Evolutionary conservation across 2,888 invertebrate genomes (phyloP).

Genomic region (Tipula lateralis): DNA sequence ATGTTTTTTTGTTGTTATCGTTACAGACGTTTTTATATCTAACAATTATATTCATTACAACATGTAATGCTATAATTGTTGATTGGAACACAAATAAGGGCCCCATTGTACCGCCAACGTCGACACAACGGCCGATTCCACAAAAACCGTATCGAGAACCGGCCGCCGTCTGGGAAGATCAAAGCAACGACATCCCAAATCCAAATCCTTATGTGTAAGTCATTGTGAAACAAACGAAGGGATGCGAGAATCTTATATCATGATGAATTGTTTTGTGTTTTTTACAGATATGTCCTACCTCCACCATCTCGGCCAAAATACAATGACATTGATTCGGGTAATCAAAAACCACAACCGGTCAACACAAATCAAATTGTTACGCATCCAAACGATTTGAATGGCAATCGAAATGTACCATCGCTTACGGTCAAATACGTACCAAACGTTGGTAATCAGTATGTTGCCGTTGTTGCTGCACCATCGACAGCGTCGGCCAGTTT

Average conservation of each 20-base stretch:
- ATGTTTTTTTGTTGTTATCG: background rate
- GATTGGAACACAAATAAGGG: constrained; percentile 59
- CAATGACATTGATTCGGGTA: constrained; percentile 30
- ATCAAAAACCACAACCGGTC: constrained; percentile 36
- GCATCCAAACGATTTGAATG: constrained; percentile 35
- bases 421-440: constrained; percentile 46
- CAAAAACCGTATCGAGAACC: constrained; percentile 54
- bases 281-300: constrained; percentile 45
- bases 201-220: constrained; percentile 58
- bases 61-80: constrained; percentile 54
- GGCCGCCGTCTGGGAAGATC: constrained; percentile 60
- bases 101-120: constrained; percentile 56
- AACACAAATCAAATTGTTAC: constrained; percentile 40
- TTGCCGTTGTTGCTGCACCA: constrained; percentile 41
- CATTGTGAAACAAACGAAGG: background rate
- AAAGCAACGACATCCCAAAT: constrained; percentile 55
- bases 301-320: constrained; percentile 46
- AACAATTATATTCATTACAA: background rate
- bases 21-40: background rate
- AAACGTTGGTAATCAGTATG: constrained; percentile 45
- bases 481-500: constrained; percentile 7
- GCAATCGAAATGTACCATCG: constrained; percentile 37
- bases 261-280: background rate
- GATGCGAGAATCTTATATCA: background rate
- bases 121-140: constrained; percentile 51